Conservation (phyloP, 2,888 invertebrate species). For the Bembecia ichneumoniformis region DNA sequence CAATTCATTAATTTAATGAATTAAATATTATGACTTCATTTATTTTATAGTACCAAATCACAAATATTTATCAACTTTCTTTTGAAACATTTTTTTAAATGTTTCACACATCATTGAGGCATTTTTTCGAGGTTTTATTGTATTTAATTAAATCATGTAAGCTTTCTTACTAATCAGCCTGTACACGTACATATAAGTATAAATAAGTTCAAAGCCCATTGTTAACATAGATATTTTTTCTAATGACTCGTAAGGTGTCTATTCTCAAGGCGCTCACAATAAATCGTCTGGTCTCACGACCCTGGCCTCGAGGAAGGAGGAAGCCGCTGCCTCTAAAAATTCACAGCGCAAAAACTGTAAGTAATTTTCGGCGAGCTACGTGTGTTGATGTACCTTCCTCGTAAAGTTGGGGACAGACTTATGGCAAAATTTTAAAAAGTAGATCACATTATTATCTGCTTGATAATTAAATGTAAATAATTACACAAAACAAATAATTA, state of each 20-base stretch:
- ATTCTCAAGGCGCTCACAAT: background rate
- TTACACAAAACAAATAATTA: no score
- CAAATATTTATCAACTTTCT: no score
- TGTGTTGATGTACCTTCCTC: slow-evolving; percentile 49
- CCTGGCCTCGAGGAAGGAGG: slow-evolving; percentile 45
- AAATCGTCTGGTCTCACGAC: background rate
- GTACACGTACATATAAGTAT: no score
- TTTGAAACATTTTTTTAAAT: no score
- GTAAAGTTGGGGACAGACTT: slow-evolving; percentile 31
- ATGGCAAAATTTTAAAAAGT: slow-evolving; percentile 1
- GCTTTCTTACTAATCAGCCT: no score
- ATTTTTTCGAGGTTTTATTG: no score
- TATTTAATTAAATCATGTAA: no score
- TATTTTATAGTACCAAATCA: no score
- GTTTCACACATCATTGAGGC: no score
- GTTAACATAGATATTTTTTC: background rate
- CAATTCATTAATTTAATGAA: no score
- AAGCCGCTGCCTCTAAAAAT: slow-evolving; percentile 53
- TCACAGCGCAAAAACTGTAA: slow-evolving; percentile 48
- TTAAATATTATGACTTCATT: no score
- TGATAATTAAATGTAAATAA: background rate
- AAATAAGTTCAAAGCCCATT: background rate
- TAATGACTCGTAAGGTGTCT: background rate
- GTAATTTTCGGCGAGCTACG: slow-evolving; percentile 59
- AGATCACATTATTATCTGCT: background rate